Evolutionary conservation across 2,113 vertebrate genomes (phyloP).

Genomic region (Corydoras sp.): DNA sequence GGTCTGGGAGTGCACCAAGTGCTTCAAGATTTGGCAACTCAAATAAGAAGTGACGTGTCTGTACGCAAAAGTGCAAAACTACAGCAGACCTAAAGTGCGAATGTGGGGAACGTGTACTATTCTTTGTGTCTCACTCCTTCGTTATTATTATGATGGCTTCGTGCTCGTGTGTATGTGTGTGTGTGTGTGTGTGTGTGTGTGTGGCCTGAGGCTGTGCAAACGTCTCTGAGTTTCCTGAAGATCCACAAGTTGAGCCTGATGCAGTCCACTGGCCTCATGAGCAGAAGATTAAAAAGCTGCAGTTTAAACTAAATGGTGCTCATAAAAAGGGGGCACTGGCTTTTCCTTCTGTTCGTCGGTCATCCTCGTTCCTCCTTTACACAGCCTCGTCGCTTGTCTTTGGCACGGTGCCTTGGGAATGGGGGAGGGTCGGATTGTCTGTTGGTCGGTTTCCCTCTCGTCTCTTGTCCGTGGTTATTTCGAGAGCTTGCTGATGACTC

Average conservation of each 20-base stretch:
- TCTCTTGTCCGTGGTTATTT: constrained; percentile 70
- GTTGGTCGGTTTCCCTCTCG: constrained; percentile 9
- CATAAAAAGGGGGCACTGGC: constrained; percentile 30
- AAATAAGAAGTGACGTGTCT: no score
- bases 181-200: constrained; percentile 13
- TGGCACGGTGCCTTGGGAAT: constrained; percentile 59
- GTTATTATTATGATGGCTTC: no score
- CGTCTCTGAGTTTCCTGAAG: neutral
- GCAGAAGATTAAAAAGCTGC: constrained; percentile 8
- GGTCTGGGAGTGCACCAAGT: no score
- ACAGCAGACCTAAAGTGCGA: no score
- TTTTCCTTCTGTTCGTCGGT: constrained; percentile 38
- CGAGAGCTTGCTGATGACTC: constrained; percentile 98
- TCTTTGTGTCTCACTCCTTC: no score
- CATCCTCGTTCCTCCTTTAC: constrained; percentile 10
- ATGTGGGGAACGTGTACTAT: no score
- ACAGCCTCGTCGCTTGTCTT: constrained; percentile 50
- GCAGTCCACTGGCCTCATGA: neutral
- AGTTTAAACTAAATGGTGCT: constrained; percentile 23
- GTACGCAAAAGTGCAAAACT: no score
- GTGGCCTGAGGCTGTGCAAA: neutral
- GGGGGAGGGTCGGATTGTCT: constrained; percentile 48
- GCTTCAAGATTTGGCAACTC: no score
- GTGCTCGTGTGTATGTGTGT: constrained; percentile 7
- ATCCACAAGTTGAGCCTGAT: neutral